phyloP scores from a whole-genome alignment of 2,888 invertebrate species.

The Sabatieria punctata region DNA sequence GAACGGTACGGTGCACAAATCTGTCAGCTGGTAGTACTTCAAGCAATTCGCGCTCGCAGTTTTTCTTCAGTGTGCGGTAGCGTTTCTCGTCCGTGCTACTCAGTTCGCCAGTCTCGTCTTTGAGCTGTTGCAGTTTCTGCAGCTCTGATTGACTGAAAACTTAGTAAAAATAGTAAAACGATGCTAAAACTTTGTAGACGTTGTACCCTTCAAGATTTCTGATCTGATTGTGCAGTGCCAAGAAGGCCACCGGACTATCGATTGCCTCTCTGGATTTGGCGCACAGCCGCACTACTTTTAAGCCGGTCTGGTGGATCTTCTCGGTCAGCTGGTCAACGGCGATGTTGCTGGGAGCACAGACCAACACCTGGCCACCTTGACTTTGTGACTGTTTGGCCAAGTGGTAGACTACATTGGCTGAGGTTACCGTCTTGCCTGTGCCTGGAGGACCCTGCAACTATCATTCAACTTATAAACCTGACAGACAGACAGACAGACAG shows the following conservation, averaged over 20 bases:
- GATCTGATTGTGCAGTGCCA: constrained; percentile 92
- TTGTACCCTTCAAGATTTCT: constrained; percentile 68
- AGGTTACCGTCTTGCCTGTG: constrained; percentile 97
- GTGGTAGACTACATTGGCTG: constrained; percentile 96
- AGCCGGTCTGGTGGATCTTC: constrained; percentile 88
- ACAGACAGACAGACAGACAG: too few relatives aligned
- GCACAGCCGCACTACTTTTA: constrained; percentile 79
- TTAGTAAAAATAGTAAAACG: too few relatives aligned
- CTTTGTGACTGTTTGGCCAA: constrained; percentile 82
- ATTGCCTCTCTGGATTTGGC: constrained; percentile 96
- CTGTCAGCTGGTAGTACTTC: constrained; percentile 29
- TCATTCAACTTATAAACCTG: too few relatives aligned
- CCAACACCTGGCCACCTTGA: constrained; percentile 48
- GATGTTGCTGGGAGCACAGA: constrained; percentile 96
- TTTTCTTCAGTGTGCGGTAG: constrained; percentile 70
- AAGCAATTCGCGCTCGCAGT: constrained; percentile 64
- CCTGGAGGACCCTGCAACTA: constrained; percentile 58
- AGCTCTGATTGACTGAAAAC: constrained; percentile 57
- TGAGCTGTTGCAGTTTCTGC: constrained; percentile 80
- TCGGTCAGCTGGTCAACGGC: constrained; percentile 98
- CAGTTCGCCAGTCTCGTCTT: constrained; percentile 94
- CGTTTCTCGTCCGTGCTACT: constrained; percentile 87
- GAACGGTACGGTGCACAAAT: too few relatives aligned
- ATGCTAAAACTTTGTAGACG: not conserved
- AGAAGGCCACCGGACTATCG: constrained; percentile 86